Base-by-base conservation (phyloP, 2,888 invertebrate genomes). In the Cecidostiba fungosa region DNA sequence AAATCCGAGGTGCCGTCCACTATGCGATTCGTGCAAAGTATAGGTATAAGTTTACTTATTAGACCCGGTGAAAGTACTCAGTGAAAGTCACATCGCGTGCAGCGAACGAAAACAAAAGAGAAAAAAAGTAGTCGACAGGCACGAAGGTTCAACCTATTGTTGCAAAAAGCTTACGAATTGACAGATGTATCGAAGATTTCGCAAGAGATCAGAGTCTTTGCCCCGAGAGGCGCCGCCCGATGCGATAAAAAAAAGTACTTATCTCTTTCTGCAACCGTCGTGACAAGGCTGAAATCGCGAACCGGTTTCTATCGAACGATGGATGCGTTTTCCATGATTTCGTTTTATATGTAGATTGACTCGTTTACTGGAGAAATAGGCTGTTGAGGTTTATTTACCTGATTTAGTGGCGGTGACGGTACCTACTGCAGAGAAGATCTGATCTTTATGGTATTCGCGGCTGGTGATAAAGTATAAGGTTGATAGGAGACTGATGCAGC, bases 231-330 rank as follows among this genome's bases (percentile, higher is more conserved):
- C 54, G 10, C 8, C 54, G 54, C 5, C 54, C 54, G 8, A 59
- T 59, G 1, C 4, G 19, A 50, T 50, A 19, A 50, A 19, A 54
- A 54, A 54, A 59, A 59, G 19, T 59, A n/a, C 4, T 10, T 43
- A 8, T 10, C 43, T 59, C 19, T 59, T 5, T n/a, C 19, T 39
- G 6, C 36, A 4, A 50, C 19, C 0, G 16, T 1, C 19, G 32
- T 76, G 82, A 74, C 74, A 47, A 74, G 47, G 82, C 82, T 39
- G 47, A 82, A 82, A 73, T 1, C 1, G 3, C 73, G 8, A 2
- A 32, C 12, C 26, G 62, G 69, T 50, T 47, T 62, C 3, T 32
- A 32, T 3, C 29, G 4, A 19, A 14, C 32, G 16, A 69, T 5
- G 19, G 5, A 4, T 50, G 50, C 19, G 50, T 19, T 50, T 50